These are phyloP conservation scores for Toxotes lorentzi DNA, from an alignment of 2,797 vertebrate species.

Conservation along the genomic window DNA sequence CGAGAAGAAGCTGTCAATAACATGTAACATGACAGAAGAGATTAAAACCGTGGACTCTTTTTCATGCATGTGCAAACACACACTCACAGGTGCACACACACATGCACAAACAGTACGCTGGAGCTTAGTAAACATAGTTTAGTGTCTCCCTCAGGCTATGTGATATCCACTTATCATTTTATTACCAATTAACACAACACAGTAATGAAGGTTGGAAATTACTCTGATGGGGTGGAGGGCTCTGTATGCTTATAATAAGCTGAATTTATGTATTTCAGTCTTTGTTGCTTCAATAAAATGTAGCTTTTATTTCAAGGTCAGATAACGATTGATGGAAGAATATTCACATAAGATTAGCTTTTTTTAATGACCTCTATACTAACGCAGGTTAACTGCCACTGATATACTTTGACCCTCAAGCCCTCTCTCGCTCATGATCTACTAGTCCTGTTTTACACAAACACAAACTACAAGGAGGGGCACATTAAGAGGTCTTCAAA, in stretches of 20 bases:
- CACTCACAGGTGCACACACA: not conserved
- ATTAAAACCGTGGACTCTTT: constrained; percentile 20
- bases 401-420: not conserved
- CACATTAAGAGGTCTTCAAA: constrained; percentile 45
- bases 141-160: constrained; percentile 56
- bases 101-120: constrained; percentile 9
- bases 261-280: constrained; percentile 63
- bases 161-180: constrained; percentile 74
- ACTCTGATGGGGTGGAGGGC: constrained; percentile 39
- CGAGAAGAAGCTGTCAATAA: constrained; percentile 23
- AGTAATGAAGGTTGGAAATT: constrained; percentile 56
- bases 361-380: constrained; percentile 14
- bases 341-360: constrained; percentile 23
- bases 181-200: constrained; percentile 77
- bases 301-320: constrained; percentile 33
- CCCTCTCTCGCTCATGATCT: not conserved
- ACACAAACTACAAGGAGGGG: constrained; percentile 7
- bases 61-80: constrained; percentile 26
- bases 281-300: constrained; percentile 57
- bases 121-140: constrained; percentile 29
- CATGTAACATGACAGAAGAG: constrained; percentile 13
- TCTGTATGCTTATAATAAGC: constrained; percentile 60
- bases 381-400: not conserved
- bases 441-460: constrained; percentile 9
- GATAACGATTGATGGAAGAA: constrained; percentile 18